Base-by-base conservation (phyloP, 2,113 vertebrate genomes). In the Tragelaphus scriptus region DNA sequence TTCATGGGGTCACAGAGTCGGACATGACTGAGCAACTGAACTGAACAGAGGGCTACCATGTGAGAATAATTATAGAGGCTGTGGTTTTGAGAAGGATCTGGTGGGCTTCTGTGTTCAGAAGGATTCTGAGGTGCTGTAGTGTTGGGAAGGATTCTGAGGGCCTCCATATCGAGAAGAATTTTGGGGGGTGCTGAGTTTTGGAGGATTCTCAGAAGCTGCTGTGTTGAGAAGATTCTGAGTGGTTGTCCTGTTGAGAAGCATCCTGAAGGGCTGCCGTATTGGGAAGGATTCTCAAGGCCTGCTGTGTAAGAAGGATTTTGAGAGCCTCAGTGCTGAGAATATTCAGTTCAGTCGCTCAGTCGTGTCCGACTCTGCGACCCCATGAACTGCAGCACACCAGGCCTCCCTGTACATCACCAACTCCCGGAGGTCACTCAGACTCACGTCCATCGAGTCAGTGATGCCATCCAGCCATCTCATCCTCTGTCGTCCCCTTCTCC, bases 371-470 rank as follows among this genome's bases (percentile, higher is more conserved):
- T 63, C 61, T 63, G 61, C 2, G 28, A 63, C 28, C 28, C 61
- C 28, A 30, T 63, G 28, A 63, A 63, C 0, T 3, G 28, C 28
- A 63, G 13, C 61, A 30, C 1, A 6, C 61, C 28, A 63, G 61
- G 28, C 61, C 28, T 30, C 28, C 28, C 28, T 63, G 59, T 63
- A 6, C 59, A 63, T 30, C 28, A 63, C 28, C 59, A 30, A 15
- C 13, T 63, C 28, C 28, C 2, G 1, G 28, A 0, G 6, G 30
- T 61, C 59, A 30, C 59, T 63, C 59, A 63, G 0, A 63, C 13
- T 63, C 59, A 63, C 0, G 10, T 61, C 59, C 59, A 13, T 61
- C 1, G 5, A 61, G 59, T 61, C 0, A 0, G 59, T 61, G 59
- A n/a, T n/a, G n/a, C n/a, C n/a, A n/a, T n/a, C n/a, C n/a, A n/a